Evolutionary conservation across 2,113 vertebrate species (phyloP).

Genomic region (Prionailurus bengalensis): DNA sequence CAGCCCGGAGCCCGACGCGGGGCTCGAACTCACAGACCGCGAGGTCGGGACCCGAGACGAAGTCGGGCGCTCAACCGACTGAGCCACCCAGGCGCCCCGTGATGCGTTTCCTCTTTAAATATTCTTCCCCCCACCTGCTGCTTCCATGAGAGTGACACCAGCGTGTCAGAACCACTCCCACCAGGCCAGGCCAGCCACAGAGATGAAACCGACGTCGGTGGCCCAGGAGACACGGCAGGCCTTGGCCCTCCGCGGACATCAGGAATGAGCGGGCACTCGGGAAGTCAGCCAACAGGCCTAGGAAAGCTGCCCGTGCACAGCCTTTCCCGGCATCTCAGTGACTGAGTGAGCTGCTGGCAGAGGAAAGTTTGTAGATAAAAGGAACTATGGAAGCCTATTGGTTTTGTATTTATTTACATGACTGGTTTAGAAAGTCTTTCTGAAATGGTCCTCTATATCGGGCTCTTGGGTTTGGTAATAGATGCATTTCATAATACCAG

Average conservation of each 20-base stretch:
- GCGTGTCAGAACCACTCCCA: not conserved
- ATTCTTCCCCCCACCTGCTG: not conserved
- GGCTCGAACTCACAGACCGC: no score
- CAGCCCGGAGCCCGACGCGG: no score
- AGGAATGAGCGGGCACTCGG: fast-evolving
- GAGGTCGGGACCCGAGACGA: no score
- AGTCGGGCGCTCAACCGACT: no score
- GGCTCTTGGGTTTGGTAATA: not conserved
- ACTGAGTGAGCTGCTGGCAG: not conserved
- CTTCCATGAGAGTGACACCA: not conserved
- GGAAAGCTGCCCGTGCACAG: not conserved
- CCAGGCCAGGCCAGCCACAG: not conserved
- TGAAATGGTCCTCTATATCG: not conserved
- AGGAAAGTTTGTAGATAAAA: constrained; percentile 9
- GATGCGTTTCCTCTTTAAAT: constrained; percentile 15
- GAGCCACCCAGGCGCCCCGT: not conserved
- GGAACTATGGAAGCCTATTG: not conserved
- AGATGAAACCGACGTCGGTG: not conserved
- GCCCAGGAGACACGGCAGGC: not conserved
- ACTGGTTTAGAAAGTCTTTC: not conserved
- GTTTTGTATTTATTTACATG: not conserved
- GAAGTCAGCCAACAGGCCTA: not conserved
- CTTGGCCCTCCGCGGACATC: not conserved
- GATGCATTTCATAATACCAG: not conserved
- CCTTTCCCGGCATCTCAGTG: not conserved